A percentile compares a stretch with the other conserved stretches of the same genome.
phyloP scores from a whole-genome alignment of 2,113 vertebrate species.

The Scytalopus superciliaris region DNA sequence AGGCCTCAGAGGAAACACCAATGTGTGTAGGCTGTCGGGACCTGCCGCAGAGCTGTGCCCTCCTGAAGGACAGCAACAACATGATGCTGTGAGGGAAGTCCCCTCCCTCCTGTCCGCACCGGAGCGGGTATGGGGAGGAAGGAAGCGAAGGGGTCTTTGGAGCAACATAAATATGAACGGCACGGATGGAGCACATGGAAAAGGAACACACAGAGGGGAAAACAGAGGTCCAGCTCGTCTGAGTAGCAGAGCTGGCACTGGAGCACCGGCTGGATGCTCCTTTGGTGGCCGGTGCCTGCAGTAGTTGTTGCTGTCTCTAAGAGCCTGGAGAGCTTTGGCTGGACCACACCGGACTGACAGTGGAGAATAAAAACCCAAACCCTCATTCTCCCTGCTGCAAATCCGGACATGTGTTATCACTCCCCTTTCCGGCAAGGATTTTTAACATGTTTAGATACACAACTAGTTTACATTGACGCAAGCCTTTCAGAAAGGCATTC shows the following conservation, averaged over 20 bases:
- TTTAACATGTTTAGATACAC: background rate
- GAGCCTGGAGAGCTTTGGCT: no score
- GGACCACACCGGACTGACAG: fast-evolving
- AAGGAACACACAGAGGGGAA: fast-evolving
- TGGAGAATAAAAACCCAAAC: fast-evolving
- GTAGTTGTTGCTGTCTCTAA: background rate
- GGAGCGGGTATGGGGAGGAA: background rate
- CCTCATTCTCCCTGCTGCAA: background rate
- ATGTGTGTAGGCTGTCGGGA: background rate
- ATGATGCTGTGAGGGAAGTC: fast-evolving
- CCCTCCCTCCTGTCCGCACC: no score
- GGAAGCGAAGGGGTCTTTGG: fast-evolving
- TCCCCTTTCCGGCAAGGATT: background rate
- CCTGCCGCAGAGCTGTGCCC: background rate
- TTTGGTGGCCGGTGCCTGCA: fast-evolving
- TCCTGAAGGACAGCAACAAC: fast-evolving
- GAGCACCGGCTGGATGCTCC: no score
- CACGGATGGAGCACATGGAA: fast-evolving
- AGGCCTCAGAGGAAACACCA: background rate
- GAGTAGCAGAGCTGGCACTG: fast-evolving
- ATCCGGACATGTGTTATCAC: fast-evolving
- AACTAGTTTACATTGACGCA: fast-evolving
- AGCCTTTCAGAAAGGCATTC: background rate
- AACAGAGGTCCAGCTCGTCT: no score
- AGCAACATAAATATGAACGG: fast-evolving